Conservation (phyloP, 2,113 vertebrate species). For the Phycodurus eques region DNA sequence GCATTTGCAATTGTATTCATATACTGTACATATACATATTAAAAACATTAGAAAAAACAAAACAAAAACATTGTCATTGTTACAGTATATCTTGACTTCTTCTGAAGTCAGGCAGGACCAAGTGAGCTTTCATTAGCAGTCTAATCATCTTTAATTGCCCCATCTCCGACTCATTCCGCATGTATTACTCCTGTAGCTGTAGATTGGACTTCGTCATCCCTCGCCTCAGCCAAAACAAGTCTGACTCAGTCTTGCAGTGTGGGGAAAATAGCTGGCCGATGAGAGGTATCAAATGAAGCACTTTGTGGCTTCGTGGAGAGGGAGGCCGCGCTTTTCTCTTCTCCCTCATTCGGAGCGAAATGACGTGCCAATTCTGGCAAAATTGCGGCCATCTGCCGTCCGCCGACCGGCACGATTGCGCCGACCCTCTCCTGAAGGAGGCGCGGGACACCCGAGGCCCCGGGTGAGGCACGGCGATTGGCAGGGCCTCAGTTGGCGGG, state of each 20-base stretch:
- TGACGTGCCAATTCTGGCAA: conserved; percentile 62
- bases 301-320: conserved; percentile 36
- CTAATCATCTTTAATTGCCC: conserved; percentile 7
- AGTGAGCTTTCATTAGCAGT: neutral
- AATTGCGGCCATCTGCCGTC: conserved; percentile 66
- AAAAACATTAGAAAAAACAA: too few species aligned
- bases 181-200: neutral
- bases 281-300: conserved; percentile 54
- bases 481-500: conserved; percentile 21
- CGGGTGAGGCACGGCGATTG: conserved; percentile 48
- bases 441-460: conserved; percentile 17
- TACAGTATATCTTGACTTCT: neutral
- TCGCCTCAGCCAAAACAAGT: neutral
- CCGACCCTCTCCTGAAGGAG: neutral
- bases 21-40: too few species aligned
- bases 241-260: neutral
- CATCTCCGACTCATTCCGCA: neutral
- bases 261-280: conserved; percentile 34
- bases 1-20: too few species aligned
- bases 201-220: neutral
- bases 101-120: neutral
- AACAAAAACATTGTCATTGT: too few species aligned
- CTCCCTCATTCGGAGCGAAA: conserved; percentile 61
- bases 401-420: conserved; percentile 29
- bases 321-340: conserved; percentile 37